These are phyloP conservation scores for Scophthalmus maximus DNA, from an alignment of 2,113 vertebrate genomes.

Conservation along the genomic window DNA sequence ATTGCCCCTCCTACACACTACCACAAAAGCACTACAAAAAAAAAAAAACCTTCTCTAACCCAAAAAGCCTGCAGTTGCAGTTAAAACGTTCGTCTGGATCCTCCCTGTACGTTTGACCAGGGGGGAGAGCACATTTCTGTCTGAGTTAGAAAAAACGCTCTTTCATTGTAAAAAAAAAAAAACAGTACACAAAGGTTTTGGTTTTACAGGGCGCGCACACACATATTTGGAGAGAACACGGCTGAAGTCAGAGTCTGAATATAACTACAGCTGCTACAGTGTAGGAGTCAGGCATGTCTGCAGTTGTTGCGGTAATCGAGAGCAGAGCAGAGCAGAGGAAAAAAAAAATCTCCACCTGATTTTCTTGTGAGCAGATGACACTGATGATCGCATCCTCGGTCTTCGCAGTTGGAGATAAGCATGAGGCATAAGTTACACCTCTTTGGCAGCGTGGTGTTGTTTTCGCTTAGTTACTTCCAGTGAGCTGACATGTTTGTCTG, in stretches of 20 bases:
- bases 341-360: conserved; percentile 51
- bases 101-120: not conserved
- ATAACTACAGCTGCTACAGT: conserved; percentile 75
- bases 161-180: conserved; percentile 19
- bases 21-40: conserved; percentile 26
- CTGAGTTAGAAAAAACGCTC: conserved; percentile 14
- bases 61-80: conserved; percentile 20
- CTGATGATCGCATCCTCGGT: not conserved
- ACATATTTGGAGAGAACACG: conserved; percentile 55
- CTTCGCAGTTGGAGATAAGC: conserved; percentile 33
- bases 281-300: conserved; percentile 62
- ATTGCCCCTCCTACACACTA: conserved; percentile 19
- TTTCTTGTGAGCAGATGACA: conserved; percentile 48
- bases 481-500: not conserved
- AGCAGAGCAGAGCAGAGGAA: conserved; percentile 12
- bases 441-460: conserved; percentile 4
- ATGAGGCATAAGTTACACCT: conserved; percentile 9
- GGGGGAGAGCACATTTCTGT: conserved; percentile 6
- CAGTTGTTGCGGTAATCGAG: conserved; percentile 58
- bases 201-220: conserved; percentile 47
- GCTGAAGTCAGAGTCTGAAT: conserved; percentile 74
- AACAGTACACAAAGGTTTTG: conserved; percentile 40
- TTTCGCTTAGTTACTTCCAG: conserved; percentile 6
- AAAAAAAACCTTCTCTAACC: too few species aligned
- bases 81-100: conserved; percentile 33